Evolutionary conservation across 2,888 invertebrate species (phyloP).

Genomic region (Mythimna loreyi): DNA sequence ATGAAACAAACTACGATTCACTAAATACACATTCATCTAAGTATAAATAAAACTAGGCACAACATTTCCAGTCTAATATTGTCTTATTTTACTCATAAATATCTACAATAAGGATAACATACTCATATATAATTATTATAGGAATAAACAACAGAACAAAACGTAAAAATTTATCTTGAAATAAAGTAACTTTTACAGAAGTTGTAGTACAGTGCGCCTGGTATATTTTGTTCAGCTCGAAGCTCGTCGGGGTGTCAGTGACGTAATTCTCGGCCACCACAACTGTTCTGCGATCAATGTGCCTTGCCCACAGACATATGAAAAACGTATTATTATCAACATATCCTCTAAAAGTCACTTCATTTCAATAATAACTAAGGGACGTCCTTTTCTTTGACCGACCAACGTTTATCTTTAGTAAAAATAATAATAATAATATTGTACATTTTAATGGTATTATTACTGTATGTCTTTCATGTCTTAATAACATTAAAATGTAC

Average conservation of each 20-base stretch:
- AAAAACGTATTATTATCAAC: too few relatives aligned
- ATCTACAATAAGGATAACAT: constrained; percentile 42
- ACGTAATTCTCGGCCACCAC: background rate
- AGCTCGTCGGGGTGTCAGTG: background rate
- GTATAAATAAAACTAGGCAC: constrained; percentile 66
- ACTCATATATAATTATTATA: constrained; percentile 22
- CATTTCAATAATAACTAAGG: constrained; percentile 14
- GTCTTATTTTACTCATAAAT: constrained; percentile 56
- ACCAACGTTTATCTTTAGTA: too few relatives aligned
- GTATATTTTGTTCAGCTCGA: background rate
- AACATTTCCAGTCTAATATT: constrained; percentile 69
- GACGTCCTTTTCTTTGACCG: too few relatives aligned
- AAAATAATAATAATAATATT: too few relatives aligned
- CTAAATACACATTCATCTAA: constrained; percentile 39
- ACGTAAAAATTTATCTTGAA: constrained; percentile 14
- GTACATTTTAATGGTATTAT: too few relatives aligned
- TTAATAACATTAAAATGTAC: too few relatives aligned
- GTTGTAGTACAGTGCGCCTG: background rate
- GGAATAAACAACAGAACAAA: constrained; percentile 30
- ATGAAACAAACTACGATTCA: constrained; percentile 12
- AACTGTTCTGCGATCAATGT: too few relatives aligned
- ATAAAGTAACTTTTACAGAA: constrained; percentile 25
- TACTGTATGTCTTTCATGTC: too few relatives aligned
- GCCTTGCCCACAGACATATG: too few relatives aligned
- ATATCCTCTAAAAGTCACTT: constrained; percentile 21